Evolutionary conservation across 1,140 invertebrate species (phyloP), one percentile per base, ranked within the genome.

Genomic region (Grapholita molesta): DNA sequence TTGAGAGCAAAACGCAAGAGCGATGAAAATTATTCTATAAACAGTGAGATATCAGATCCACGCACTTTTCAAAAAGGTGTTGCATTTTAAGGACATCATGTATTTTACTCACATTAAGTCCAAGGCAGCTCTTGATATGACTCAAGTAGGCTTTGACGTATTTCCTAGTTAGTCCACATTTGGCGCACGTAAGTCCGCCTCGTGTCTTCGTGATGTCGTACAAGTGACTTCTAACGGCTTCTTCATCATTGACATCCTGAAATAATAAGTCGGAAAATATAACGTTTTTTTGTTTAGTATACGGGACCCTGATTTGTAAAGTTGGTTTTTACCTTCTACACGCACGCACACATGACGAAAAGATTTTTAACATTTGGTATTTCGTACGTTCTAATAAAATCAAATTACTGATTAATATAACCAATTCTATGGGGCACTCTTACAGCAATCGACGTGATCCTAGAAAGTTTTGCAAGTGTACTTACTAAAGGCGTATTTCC

Each of bases 231-330:
- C 55, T 65, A 42, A 83, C 66, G 9, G 48, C 65, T 6, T 77
- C 72, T 48, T 84, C 71, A 24, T 85, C 71, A 11, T 75, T 66
- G 3, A 80, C 25, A 81, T 86, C 73, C 86, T 89, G 67, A n/a
- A 57, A 57, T n/a, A 4, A n/a, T 55, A 48, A 21, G 11, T 78
- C 79, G 48, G 11, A 28, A 42, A n/a, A 42, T 42, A 15, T 42
- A 42, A n/a, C 0, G 12, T 42, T 7, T 18, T 18, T n/a, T n/a
- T n/a, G n/a, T n/a, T n/a, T n/a, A n/a, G n/a, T n/a, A n/a, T n/a
- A n/a, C n/a, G n/a, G n/a, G n/a, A n/a, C n/a, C n/a, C n/a, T n/a
- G n/a, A n/a, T n/a, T n/a, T n/a, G n/a, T n/a, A n/a, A n/a, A n/a
- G n/a, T n/a, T n/a, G n/a, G n/a, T n/a, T n/a, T n/a, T n/a, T n/a